phyloP scores from a whole-genome alignment of 2,888 invertebrate species.

The Lasioglossum villosulum region DNA sequence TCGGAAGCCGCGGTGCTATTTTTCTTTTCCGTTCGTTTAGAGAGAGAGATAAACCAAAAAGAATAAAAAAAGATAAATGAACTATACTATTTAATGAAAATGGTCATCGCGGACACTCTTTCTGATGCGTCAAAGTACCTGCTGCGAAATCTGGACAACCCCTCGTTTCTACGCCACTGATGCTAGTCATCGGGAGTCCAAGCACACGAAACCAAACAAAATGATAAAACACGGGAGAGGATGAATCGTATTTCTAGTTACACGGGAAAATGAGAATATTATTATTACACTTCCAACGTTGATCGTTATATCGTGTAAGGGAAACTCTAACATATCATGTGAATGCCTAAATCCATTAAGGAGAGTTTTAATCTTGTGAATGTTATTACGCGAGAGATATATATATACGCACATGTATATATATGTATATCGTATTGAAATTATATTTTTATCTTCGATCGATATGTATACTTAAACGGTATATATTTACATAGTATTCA shows the following conservation, averaged over 20 bases:
- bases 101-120: conserved; percentile 25
- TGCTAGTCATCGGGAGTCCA: conserved; percentile 60
- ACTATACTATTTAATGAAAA: neutral
- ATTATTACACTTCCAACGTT: conserved; percentile 64
- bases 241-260: conserved; percentile 54
- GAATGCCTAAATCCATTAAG: conserved; percentile 79
- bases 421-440: conserved; percentile 74
- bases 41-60: neutral
- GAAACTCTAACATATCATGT: conserved; percentile 75
- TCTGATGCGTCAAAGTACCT: conserved; percentile 62
- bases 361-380: conserved; percentile 75
- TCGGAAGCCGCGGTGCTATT: conserved; percentile 28
- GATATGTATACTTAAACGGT: conserved; percentile 73
- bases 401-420: neutral
- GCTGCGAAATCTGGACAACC: conserved; percentile 50
- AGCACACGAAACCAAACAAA: conserved; percentile 36
- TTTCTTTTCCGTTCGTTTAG: conserved; percentile 16
- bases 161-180: conserved; percentile 60
- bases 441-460: conserved; percentile 82
- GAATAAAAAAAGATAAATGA: neutral
- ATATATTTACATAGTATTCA: conserved; percentile 77
- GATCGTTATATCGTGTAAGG: conserved; percentile 68
- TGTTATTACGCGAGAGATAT: conserved; percentile 71
- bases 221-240: neutral
- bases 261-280: conserved; percentile 29